These are phyloP conservation scores for Erythrocebus patas DNA, from an alignment of 2,113 vertebrate genomes.

Conservation along the genomic window DNA sequence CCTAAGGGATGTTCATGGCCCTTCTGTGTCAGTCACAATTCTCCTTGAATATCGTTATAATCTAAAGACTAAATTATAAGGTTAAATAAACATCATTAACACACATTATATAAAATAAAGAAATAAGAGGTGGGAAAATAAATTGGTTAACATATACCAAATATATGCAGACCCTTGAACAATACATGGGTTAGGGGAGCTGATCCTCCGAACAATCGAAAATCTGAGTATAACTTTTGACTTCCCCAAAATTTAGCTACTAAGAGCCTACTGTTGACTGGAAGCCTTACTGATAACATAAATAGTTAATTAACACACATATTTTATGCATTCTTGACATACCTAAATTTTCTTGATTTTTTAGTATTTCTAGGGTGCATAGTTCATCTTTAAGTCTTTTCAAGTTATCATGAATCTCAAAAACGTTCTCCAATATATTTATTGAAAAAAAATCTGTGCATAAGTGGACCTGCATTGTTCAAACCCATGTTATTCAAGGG, in stretches of 20 bases:
- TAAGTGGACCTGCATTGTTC: neutral
- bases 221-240: neutral
- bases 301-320: neutral
- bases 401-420: neutral
- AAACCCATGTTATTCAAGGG: neutral
- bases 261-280: neutral
- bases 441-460: neutral
- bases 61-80: neutral
- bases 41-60: neutral
- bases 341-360: neutral
- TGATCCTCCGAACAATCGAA: neutral
- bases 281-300: neutral
- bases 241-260: neutral
- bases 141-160: neutral
- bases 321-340: neutral
- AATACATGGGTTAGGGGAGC: neutral
- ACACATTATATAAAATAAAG: neutral
- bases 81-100: neutral
- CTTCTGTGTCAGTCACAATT: neutral
- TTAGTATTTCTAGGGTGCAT: neutral
- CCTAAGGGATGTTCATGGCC: neutral
- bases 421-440: neutral
- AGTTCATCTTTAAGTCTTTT: neutral
- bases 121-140: neutral
- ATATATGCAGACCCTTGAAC: neutral